These are phyloP conservation scores for Alviniconcha strummeri DNA, from an alignment of 2,888 invertebrate species.

Conservation along the genomic window DNA sequence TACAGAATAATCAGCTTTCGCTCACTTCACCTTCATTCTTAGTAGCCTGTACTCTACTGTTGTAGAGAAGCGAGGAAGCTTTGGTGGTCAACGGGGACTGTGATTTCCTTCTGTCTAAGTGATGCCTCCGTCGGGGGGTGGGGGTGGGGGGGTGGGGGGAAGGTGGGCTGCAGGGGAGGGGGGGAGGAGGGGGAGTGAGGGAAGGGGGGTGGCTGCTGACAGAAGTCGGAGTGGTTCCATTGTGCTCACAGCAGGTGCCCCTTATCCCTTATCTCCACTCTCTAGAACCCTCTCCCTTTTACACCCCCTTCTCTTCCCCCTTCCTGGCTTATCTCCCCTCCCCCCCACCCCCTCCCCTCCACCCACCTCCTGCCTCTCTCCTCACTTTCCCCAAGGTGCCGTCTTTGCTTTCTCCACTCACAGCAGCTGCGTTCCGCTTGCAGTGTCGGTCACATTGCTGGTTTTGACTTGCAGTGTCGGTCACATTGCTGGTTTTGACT, in stretches of 20 bases:
- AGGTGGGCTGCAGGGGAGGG: not conserved
- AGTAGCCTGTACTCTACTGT: too few relatives aligned
- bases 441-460: too few relatives aligned
- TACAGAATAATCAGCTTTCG: too few relatives aligned
- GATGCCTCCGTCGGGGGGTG: too few relatives aligned
- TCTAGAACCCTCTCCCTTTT: not conserved
- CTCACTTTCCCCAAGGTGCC: too few relatives aligned
- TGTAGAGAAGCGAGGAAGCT: too few relatives aligned
- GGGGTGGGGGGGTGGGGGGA: not conserved
- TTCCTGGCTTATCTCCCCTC: not conserved
- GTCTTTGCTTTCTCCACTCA: too few relatives aligned
- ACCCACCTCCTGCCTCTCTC: too few relatives aligned
- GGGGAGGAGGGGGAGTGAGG: not conserved
- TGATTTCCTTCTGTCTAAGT: not conserved
- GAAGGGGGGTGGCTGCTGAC: not conserved
- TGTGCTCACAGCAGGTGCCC: constrained; percentile 13
- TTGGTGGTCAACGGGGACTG: not conserved
- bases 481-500: too few relatives aligned
- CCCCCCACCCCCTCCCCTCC: not conserved
- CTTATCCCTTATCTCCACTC: not conserved
- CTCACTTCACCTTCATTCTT: too few relatives aligned
- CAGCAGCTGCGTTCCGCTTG: too few relatives aligned
- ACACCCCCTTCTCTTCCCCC: not conserved
- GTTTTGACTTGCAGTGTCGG: too few relatives aligned
- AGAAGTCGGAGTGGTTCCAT: not conserved